Base-by-base conservation (phyloP, 1,140 invertebrate species). In the Galleria mellonella region DNA sequence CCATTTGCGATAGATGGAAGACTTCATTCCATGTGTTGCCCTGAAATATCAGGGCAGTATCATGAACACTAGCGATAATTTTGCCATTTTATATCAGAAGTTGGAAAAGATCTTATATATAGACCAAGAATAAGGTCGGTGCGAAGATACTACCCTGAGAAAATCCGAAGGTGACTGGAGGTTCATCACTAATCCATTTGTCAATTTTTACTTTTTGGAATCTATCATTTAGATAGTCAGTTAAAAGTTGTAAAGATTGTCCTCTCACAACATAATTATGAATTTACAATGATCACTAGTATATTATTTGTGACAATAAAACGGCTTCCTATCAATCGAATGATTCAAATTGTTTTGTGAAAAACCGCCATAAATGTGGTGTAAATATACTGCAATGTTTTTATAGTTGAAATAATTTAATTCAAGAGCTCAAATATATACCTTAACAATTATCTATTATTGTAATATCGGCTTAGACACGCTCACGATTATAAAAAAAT, bases 401-500 rank as follows among this genome's bases (percentile, higher is more conserved):
- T 67, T 51, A 49, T 33, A 50, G 23, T 47, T 55, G 46, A 47
- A 51, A 62, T 47, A 33, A 57, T 51, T 51, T 42, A 54, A n/a
- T n/a, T n/a, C n/a, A 37, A 39, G 47, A 50, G 31, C 41, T 33
- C 47, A 40, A 32, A 14, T 46, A 31, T 35, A 11, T 35, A 41
- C 30, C 52, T 53, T 60, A 53, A 57, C 49, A 48, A 48, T 54
- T 46, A 44, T 51, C 49, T 54, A 59, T 47, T 44, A 37, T 46
- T 51, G 47, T 52, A 45, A 51, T 55, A 56, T 51, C 51, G 50
- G 59, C 49, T 55, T 65, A 65, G 46, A 62, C 43, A 71, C 63
- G 50, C 57, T 64, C 62, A 62, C 62, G 62, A 63, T 73, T 72
- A 74, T 77, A 83, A 69, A 83, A n/a, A 84, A 82, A 83, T 83